phyloP scores from a whole-genome alignment of 1,140 invertebrate genomes.

The Lerema accius region DNA sequence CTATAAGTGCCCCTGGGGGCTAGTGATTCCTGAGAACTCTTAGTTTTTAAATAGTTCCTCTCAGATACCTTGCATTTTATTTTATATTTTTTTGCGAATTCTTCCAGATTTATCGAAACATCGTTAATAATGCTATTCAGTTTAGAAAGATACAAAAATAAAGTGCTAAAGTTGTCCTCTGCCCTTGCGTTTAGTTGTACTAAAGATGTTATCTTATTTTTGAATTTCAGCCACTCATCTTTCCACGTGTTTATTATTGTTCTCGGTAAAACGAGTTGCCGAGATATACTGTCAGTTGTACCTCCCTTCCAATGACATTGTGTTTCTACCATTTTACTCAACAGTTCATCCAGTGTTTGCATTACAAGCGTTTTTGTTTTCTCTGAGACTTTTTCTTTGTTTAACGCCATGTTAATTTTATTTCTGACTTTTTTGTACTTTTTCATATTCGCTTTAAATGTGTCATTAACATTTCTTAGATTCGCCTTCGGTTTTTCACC shows the following conservation, averaged over 20 bases:
- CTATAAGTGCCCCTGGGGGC: slow-evolving; percentile 16
- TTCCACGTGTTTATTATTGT: slow-evolving; percentile 26
- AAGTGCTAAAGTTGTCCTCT: background rate
- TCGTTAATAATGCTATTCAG: slow-evolving; percentile 19
- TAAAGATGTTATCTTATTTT: slow-evolving; percentile 9
- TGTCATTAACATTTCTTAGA: slow-evolving; percentile 29
- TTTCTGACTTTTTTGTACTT: slow-evolving; percentile 54
- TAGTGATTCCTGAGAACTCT: background rate
- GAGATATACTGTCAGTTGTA: background rate
- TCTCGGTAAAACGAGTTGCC: slow-evolving; percentile 4
- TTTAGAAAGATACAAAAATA: slow-evolving; percentile 1
- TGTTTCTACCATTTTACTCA: slow-evolving; percentile 46
- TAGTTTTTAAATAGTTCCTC: slow-evolving; percentile 18
- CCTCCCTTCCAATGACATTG: slow-evolving; percentile 52
- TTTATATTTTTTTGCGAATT: slow-evolving; percentile 44
- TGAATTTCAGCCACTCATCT: slow-evolving; percentile 36
- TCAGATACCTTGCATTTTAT: slow-evolving; percentile 45
- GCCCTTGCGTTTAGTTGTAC: slow-evolving; percentile 2
- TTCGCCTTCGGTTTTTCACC: slow-evolving; percentile 21
- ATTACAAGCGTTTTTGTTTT: slow-evolving; percentile 51
- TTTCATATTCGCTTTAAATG: slow-evolving; percentile 43
- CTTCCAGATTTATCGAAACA: slow-evolving; percentile 44
- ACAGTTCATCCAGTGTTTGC: slow-evolving; percentile 56
- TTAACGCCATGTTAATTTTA: slow-evolving; percentile 50
- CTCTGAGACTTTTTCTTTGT: slow-evolving; percentile 49